Conservation (phyloP, 2,888 invertebrate species). For the Dynastes tityus region DNA sequence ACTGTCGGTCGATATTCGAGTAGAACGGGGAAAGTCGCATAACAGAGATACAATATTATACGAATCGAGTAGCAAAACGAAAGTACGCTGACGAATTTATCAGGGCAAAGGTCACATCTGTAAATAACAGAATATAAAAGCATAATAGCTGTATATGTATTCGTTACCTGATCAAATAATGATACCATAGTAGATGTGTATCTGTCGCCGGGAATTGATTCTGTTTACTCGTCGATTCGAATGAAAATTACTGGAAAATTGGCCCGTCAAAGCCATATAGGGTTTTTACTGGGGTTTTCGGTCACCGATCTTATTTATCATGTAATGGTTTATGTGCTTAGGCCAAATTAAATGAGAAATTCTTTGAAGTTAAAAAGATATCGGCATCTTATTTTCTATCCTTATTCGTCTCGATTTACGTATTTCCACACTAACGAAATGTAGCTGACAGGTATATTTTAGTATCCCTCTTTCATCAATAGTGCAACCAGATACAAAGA, state of each 20-base stretch:
- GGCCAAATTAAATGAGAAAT: constrained; percentile 14
- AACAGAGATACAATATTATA: constrained; percentile 1
- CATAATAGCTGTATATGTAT: constrained; percentile 22
- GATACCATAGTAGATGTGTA: constrained; percentile 30
- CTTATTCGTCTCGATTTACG: no score
- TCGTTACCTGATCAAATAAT: constrained; percentile 40
- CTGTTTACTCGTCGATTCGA: constrained; percentile 38
- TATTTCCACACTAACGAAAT: no score
- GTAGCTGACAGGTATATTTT: no score
- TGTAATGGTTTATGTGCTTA: constrained; percentile 2
- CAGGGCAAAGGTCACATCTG: constrained; percentile 36
- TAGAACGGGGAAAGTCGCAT: not conserved
- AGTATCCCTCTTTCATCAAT: no score
- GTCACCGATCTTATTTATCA: constrained; percentile 21
- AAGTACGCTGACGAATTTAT: constrained; percentile 30
- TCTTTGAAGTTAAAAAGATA: constrained; percentile 3
- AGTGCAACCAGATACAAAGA: no score
- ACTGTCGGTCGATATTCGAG: no score
- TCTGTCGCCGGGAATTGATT: constrained; percentile 27
- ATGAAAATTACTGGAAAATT: constrained; percentile 44
- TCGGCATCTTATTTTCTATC: not conserved
- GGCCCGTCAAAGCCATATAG: constrained; percentile 12
- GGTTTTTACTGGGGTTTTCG: constrained; percentile 21
- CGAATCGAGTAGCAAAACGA: constrained; percentile 33
- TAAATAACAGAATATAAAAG: constrained; percentile 30